These are phyloP conservation scores for Antheraea pernyi DNA, from an alignment of 1,140 invertebrate species.

Conservation along the genomic window DNA sequence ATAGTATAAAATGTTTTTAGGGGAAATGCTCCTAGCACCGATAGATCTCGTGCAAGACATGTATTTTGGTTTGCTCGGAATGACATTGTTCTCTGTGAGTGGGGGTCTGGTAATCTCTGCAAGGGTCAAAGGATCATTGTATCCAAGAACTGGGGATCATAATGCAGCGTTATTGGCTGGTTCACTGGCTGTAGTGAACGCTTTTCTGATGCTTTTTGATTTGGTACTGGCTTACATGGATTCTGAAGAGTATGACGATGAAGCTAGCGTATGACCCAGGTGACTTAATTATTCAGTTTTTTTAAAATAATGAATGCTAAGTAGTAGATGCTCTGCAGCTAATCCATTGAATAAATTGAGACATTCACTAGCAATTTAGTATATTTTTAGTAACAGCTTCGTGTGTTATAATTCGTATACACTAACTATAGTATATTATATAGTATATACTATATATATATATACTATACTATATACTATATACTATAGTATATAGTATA, in stretches of 20 bases:
- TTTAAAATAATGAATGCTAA: not conserved
- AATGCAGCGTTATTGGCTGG: slow-evolving; percentile 40
- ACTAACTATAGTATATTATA: too few species aligned
- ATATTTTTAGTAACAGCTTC: too few species aligned
- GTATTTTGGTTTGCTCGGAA: slow-evolving; percentile 60
- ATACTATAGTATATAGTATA: not conserved
- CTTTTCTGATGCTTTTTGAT: slow-evolving; percentile 61
- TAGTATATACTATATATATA: too few species aligned
- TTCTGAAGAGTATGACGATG: slow-evolving; percentile 65
- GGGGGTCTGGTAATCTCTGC: slow-evolving; percentile 51
- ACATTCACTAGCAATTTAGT: too few species aligned
- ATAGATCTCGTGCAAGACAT: slow-evolving; percentile 69
- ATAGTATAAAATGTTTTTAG: slow-evolving; percentile 35
- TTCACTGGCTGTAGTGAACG: slow-evolving; percentile 47
- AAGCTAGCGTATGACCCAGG: slow-evolving; percentile 51
- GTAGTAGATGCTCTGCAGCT: not conserved
- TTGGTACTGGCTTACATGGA: slow-evolving; percentile 65
- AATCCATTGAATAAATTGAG: too few species aligned
- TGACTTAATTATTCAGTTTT: slow-evolving; percentile 13
- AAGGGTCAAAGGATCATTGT: slow-evolving; percentile 31
- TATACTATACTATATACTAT: too few species aligned
- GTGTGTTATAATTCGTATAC: too few species aligned
- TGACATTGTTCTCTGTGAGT: slow-evolving; percentile 46
- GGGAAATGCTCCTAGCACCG: slow-evolving; percentile 64
- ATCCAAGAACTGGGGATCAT: slow-evolving; percentile 53